Percentiles rank a stretch among this genome's conserved stretches.
Conservation (phyloP, 2,888 invertebrate species). For the Timandra comae region DNA sequence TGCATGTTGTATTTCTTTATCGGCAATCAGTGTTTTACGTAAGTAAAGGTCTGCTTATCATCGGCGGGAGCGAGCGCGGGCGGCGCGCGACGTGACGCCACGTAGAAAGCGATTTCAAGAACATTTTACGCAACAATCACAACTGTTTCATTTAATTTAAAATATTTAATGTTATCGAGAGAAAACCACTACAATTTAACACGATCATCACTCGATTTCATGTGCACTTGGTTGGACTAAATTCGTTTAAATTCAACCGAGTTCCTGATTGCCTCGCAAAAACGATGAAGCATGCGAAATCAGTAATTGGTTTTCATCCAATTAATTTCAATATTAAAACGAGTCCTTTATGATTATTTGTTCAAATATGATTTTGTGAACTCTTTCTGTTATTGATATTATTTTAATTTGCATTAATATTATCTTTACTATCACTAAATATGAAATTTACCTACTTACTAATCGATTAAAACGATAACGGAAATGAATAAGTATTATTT, state of each 20-base stretch:
- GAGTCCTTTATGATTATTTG: too few relatives aligned
- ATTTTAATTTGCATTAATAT: too few relatives aligned
- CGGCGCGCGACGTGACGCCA: slow-evolving; percentile 39
- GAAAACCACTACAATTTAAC: slow-evolving; percentile 13
- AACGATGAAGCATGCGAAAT: slow-evolving; percentile 26
- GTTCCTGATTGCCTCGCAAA: slow-evolving; percentile 9
- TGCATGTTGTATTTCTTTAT: slow-evolving; percentile 30
- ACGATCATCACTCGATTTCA: slow-evolving; percentile 12
- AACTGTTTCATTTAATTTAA: slow-evolving; percentile 47
- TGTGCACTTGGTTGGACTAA: slow-evolving; percentile 8
- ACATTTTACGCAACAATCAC: slow-evolving; percentile 51
- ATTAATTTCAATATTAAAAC: slow-evolving; percentile 29
- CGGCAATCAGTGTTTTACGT: slow-evolving; percentile 50
- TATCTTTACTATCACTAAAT: too few relatives aligned
- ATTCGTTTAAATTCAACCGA: slow-evolving; percentile 6
- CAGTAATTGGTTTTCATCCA: slow-evolving; percentile 36
- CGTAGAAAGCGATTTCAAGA: slow-evolving; percentile 67
- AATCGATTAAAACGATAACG: too few relatives aligned
- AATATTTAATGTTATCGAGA: slow-evolving; percentile 21
- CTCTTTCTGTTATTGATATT: too few relatives aligned
- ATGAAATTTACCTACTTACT: too few relatives aligned
- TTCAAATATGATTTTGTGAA: too few relatives aligned
- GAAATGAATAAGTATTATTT: too few relatives aligned
- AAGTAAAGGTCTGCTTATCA: slow-evolving; percentile 59
- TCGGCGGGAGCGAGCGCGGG: slow-evolving; percentile 13